A percentile compares a stretch with the other conserved stretches of the same genome.
phyloP scores from a whole-genome alignment of 2,113 vertebrate genomes.

The Tachuris rubrigastra region DNA sequence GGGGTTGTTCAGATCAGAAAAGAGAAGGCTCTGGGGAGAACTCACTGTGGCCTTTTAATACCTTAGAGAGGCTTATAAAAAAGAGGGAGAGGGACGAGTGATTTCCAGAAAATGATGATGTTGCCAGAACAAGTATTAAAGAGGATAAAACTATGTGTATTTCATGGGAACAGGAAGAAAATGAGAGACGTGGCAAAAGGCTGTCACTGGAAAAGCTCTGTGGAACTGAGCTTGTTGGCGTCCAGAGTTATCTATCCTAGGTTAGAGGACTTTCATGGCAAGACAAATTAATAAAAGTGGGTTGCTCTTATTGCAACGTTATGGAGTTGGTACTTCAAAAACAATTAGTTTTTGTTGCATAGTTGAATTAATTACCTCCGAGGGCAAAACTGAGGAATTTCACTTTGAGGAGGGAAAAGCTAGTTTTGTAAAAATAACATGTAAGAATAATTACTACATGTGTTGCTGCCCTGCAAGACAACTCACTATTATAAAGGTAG shows the following conservation, averaged over 20 bases:
- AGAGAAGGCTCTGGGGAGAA: too few relatives aligned
- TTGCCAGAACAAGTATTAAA: not conserved
- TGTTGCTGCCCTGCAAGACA: not conserved
- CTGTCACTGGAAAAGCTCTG: not conserved
- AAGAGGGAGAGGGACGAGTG: too few relatives aligned
- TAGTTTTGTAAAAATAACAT: not conserved
- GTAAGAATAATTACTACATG: not conserved
- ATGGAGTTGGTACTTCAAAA: not conserved
- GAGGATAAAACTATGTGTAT: not conserved
- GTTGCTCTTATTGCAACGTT: fast-evolving
- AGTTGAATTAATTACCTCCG: not conserved
- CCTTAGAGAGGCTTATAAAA: too few relatives aligned
- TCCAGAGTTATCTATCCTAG: not conserved
- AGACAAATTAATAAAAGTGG: not conserved
- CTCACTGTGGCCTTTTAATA: too few relatives aligned
- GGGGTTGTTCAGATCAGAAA: too few relatives aligned
- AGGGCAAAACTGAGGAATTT: not conserved
- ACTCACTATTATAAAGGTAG: not conserved
- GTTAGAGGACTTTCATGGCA: not conserved
- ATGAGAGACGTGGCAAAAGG: not conserved
- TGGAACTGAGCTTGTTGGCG: not conserved
- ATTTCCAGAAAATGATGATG: too few relatives aligned
- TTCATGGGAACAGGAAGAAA: not conserved
- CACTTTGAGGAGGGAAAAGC: not conserved
- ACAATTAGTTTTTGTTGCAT: not conserved